Evolutionary conservation across 2,888 invertebrate species (phyloP).

Genomic region (Gnatocerus cornutus): DNA sequence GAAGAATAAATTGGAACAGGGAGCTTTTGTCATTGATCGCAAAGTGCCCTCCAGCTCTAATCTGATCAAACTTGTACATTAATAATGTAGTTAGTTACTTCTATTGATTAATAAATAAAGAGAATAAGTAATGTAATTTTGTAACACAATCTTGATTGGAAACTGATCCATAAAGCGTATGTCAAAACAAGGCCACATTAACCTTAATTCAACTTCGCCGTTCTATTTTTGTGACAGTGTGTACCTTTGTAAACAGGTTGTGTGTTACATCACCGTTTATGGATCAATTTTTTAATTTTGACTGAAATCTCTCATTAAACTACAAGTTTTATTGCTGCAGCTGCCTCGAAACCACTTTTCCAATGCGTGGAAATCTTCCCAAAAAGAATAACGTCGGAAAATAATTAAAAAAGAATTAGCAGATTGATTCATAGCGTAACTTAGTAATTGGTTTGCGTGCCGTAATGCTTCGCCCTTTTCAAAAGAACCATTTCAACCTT

Average conservation of each 20-base stretch:
- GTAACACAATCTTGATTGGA: not conserved
- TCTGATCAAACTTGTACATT: not conserved
- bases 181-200: slow-evolving; percentile 20
- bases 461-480: slow-evolving; percentile 15
- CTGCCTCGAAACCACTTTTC: not conserved
- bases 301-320: slow-evolving; percentile 4
- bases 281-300: slow-evolving; percentile 14
- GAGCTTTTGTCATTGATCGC: no score
- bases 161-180: not conserved
- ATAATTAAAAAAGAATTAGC: slow-evolving; percentile 27
- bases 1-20: no score
- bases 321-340: slow-evolving; percentile 21
- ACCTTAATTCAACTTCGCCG: slow-evolving; percentile 15
- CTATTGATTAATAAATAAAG: not conserved
- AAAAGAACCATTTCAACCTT: slow-evolving; percentile 5
- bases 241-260: slow-evolving; percentile 23
- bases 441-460: slow-evolving; percentile 20
- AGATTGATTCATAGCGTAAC: slow-evolving; percentile 1
- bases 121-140: slow-evolving; percentile 6
- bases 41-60: not conserved
- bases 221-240: slow-evolving; percentile 19
- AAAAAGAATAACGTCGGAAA: slow-evolving; percentile 20
- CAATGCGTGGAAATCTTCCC: not conserved
- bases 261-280: slow-evolving; percentile 24
- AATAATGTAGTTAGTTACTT: slow-evolving; percentile 4